Evolutionary conservation across 2,888 invertebrate genomes (phyloP), one percentile per base, ranked within the genome.

Genomic region (Chelonus formosanus): DNA sequence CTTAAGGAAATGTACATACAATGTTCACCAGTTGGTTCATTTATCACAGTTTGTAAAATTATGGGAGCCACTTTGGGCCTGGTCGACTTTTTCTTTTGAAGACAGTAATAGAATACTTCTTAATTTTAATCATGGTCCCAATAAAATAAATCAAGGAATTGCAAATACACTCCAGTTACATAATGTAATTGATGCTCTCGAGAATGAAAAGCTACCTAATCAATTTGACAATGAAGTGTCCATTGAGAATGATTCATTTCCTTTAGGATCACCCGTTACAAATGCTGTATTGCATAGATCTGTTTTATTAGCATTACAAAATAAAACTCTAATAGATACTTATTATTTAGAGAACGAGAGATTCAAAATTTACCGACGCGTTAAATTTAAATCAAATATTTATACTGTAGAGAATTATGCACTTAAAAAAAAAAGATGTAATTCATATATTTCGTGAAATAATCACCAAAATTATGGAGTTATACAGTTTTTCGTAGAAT

Each of bases 81-180:
- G 59, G 62, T 65, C 65, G n/a, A 40, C 62, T 32, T 67, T 63
- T 65, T 55, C 59, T 43, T 67, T 67, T 52, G 67, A 67, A 55
- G 58, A 67, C 35, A 62, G 54, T 0, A 69, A 67, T 63, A 56
- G 62, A 3, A 48, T 58, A 45, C 35, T 63, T 20, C 44, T 36
- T 20, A 65, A 52, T 58, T 58, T 62, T 3, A 56, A 36, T n/a
- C 68, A 68, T 59, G 65, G 68, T n/a, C 52, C 62, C n/a, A 65
- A 65, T 20, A 67, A 63, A 50, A 44, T 44, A 44, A 44, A 44
- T 44, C 44, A 3, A 44, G 44, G 5, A 44, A 44, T 44, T 44
- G 43, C 44, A n/a, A 44, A 44, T 44, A 44, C 44, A 44, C 3
- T 44, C 8, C 8, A 44, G 5, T 44, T 44, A 44, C 3, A 8